phyloP scores from a whole-genome alignment of 2,888 invertebrate species.

The Alsophila aescularia region DNA sequence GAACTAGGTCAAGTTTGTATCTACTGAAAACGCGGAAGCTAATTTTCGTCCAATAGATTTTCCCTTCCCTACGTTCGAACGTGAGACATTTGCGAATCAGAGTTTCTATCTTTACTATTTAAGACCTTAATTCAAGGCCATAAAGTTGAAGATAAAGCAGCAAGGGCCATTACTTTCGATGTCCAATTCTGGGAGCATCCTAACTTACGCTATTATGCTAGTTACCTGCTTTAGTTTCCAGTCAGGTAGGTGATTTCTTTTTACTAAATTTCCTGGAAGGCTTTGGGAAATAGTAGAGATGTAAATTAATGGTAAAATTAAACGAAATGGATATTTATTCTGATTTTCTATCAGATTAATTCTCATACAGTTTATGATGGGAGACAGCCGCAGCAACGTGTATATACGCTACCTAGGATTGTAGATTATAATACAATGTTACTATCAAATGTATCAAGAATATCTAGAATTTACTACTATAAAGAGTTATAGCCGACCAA shows the following conservation, averaged over 20 bases:
- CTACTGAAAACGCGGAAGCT: constrained; percentile 43
- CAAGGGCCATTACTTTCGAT: constrained; percentile 23
- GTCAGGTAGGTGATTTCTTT: constrained; percentile 19
- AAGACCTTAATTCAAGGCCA: constrained; percentile 10
- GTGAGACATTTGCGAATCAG: constrained; percentile 44
- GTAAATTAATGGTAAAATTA: neutral
- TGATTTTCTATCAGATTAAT: too few relatives aligned
- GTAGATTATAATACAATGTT: too few relatives aligned
- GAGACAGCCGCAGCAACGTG: too few relatives aligned
- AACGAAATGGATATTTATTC: neutral
- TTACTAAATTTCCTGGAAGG: constrained; percentile 6
- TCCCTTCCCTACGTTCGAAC: constrained; percentile 38
- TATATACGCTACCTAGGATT: too few relatives aligned
- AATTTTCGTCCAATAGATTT: constrained; percentile 50
- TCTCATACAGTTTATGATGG: too few relatives aligned
- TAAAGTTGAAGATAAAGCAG: constrained; percentile 19
- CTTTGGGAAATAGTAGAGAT: neutral
- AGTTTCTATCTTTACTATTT: constrained; percentile 5
- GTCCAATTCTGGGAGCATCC: constrained; percentile 21
- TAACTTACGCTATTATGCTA: constrained; percentile 23
- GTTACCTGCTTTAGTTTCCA: constrained; percentile 24
- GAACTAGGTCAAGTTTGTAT: constrained; percentile 50
- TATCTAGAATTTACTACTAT: too few relatives aligned
- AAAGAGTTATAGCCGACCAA: too few relatives aligned
- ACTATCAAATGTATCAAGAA: too few relatives aligned